Evolutionary conservation across 2,113 vertebrate genomes (phyloP).

Genomic region (Capra hircus): DNA sequence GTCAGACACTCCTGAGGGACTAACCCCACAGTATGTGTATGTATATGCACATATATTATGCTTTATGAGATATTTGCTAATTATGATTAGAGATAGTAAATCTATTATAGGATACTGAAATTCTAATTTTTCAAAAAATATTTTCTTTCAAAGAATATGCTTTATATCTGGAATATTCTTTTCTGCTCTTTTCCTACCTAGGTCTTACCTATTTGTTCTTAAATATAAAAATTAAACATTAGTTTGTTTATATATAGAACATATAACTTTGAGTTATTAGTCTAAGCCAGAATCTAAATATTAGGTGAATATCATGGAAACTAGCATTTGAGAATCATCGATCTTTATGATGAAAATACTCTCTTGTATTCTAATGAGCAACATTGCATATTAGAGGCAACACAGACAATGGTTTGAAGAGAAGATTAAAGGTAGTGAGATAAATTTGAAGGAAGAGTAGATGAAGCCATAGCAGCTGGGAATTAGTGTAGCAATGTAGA

Average conservation of each 20-base stretch:
- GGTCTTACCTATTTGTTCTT: not conserved
- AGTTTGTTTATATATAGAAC: not conserved
- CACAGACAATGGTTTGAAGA: not conserved
- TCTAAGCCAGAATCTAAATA: not conserved
- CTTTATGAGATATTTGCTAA: not conserved
- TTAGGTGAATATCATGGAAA: not conserved
- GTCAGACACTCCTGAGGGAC: not conserved
- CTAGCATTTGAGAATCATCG: not conserved
- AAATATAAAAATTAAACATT: constrained; percentile 2
- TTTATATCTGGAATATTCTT: not conserved
- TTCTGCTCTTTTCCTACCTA: not conserved
- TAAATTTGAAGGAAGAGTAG: not conserved
- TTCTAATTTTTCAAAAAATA: not conserved
- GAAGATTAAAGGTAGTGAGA: not conserved
- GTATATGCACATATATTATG: not conserved
- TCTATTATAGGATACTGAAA: not conserved
- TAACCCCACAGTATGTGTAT: not conserved
- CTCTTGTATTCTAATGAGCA: not conserved
- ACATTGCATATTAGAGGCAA: not conserved
- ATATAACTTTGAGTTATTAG: not conserved
- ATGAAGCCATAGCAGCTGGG: not conserved
- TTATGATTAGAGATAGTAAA: not conserved
- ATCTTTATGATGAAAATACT: not conserved
- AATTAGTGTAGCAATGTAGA: not conserved
- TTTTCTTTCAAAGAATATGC: not conserved